Evolutionary conservation across 1,140 invertebrate genomes (phyloP).

Genomic region (Cydia pomonella): DNA sequence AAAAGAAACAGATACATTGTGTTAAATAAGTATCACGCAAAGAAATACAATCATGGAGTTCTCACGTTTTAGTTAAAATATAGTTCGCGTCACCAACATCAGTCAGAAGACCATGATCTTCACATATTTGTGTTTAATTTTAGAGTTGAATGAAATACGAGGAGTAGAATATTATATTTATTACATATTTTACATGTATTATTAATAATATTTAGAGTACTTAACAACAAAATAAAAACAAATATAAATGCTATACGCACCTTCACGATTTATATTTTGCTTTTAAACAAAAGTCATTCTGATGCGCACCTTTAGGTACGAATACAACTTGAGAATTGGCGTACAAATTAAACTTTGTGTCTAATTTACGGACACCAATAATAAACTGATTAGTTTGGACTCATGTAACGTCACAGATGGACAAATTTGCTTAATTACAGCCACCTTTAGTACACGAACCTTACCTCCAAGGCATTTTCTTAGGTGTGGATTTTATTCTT

Average conservation of each 20-base stretch:
- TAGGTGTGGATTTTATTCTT: background rate
- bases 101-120: background rate
- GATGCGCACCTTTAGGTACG: background rate
- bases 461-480: constrained; percentile 55
- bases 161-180: background rate
- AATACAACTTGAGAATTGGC: too few species aligned
- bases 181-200: constrained; percentile 16
- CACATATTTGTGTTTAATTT: background rate
- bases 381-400: background rate
- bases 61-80: constrained; percentile 31
- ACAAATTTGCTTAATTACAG: background rate
- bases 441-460: background rate
- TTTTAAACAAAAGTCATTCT: background rate
- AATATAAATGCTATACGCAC: background rate
- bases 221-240: background rate
- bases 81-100: constrained; percentile 3
- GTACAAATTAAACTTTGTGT: background rate
- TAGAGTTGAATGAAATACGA: background rate
- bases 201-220: constrained; percentile 8
- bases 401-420: background rate
- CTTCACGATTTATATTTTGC: background rate
- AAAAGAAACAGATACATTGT: constrained; percentile 29
- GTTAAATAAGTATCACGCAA: background rate
- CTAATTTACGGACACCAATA: background rate
- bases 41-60: constrained; percentile 4